Evolutionary conservation across 37 sponge, comb jelly and placozoan species (phyloP), one percentile per base, ranked within the genome.

Genomic region (Chondrosia reniformis): DNA sequence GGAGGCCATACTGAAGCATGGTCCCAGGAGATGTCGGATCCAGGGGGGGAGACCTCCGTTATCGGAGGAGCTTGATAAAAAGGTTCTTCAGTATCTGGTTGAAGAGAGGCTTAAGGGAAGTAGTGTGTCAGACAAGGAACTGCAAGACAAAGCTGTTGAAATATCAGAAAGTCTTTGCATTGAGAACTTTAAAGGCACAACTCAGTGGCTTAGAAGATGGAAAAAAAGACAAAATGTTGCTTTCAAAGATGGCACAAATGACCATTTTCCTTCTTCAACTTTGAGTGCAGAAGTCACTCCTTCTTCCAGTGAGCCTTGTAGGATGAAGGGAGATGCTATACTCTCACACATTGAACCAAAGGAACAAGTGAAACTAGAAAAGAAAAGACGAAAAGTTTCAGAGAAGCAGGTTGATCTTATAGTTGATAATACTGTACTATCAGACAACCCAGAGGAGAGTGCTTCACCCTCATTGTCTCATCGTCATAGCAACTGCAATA

Each of bases 121-220:
- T 22, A n/a, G 24, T 0, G 82, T 87, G 33, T 45, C 43, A 4
- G 80, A 92, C 75, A 52, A 40, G n/a, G 62, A 85, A 3, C 46
- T 92, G 15, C 64, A 78, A 22, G 30, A 59, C 24, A 62, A 69
- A 40, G 92, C 88, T 4, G 25, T 87, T 1, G 85, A 77, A 33
- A 54, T n/a, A 25, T 69, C 85, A 17, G 24, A 63, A 37, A 12
- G 25, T 22, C 45, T 88, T 0, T 82, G 82, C 0, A 28, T 92
- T 43, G 40, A 9, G 6, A 67, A 63, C 30, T 92, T 92, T 71
- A 87, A 87, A 69, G 92, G 85, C 0, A 75, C 88, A 1, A n/a
- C 43, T 9, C 58, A 73, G 61, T 92, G 92, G 92, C 67, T 92
- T 33, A 82, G 63, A 42, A 34, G 89, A 30, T 92, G 88, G 89